Conservation (phyloP, 2,797 vertebrate genomes). For the Catamblyrhynchus diadema region DNA sequence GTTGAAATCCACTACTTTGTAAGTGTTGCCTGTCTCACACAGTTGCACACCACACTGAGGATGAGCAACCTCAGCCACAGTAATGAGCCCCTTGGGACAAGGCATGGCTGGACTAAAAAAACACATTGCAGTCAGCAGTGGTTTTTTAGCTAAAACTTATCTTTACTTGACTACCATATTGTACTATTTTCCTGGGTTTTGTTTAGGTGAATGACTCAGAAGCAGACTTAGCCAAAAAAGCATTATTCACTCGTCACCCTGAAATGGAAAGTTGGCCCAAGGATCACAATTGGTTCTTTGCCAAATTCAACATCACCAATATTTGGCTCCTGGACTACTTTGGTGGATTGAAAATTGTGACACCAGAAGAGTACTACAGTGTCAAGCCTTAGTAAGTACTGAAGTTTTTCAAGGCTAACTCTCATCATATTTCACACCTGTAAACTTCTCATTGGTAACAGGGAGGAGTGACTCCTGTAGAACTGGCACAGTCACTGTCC, state of each 20-base stretch:
- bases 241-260: slow-evolving; percentile 88
- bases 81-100: background rate
- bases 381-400: slow-evolving; percentile 77
- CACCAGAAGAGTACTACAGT: slow-evolving; percentile 87
- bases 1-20: background rate
- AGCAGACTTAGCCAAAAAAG: slow-evolving; percentile 77
- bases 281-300: slow-evolving; percentile 93
- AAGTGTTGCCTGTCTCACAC: background rate
- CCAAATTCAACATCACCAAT: slow-evolving; percentile 90
- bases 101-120: background rate
- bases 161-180: background rate
- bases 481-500: background rate
- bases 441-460: background rate
- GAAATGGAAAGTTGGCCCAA: slow-evolving; percentile 91
- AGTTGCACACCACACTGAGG: background rate
- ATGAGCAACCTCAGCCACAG: background rate
- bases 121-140: background rate
- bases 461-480: background rate
- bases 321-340: slow-evolving; percentile 97
- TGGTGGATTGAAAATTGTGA: slow-evolving; percentile 89
- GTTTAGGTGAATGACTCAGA: slow-evolving; percentile 85
- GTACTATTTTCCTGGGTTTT: background rate
- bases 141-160: background rate
- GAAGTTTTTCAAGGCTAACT: background rate
- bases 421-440: background rate